Percentiles rank a stretch among this genome's conserved stretches.
Conservation (phyloP, 2,113 vertebrate species). For the Hepsetus odoe region DNA sequence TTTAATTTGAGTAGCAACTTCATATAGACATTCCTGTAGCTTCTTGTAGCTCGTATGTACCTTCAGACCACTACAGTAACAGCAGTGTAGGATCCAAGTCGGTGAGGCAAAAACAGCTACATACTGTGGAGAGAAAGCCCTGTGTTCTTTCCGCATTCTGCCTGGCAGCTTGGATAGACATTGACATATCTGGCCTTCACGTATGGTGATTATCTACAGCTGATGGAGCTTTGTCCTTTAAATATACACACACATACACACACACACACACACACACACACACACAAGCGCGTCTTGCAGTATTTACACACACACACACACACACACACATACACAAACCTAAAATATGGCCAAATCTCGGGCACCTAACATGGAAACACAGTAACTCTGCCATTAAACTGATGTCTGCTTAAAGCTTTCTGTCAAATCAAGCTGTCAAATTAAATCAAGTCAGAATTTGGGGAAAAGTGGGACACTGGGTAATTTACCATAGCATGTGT, state of each 20-base stretch:
- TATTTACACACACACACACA: constrained; percentile 14
- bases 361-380: not conserved
- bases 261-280: not conserved
- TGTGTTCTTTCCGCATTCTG: not conserved
- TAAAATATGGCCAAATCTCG: not conserved
- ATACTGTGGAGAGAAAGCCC: not conserved
- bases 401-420: not conserved
- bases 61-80: not conserved
- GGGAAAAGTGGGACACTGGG: not conserved
- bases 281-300: too few relatives aligned
- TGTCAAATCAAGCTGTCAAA: constrained; percentile 1
- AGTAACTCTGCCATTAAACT: not conserved
- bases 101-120: not conserved
- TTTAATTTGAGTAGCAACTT: too few relatives aligned
- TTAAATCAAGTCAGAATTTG: not conserved
- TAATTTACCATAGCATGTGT: too few relatives aligned
- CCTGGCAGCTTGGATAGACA: not conserved
- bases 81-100: not conserved
- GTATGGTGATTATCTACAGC: constrained; percentile 13
- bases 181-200: constrained; percentile 25
- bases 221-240: constrained; percentile 20
- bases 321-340: constrained; percentile 7
- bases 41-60: not conserved
- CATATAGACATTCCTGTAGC: too few relatives aligned
- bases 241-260: not conserved